phyloP scores from a whole-genome alignment of 2,113 vertebrate species.

The Rhynchopsitta pachyrhyncha region DNA sequence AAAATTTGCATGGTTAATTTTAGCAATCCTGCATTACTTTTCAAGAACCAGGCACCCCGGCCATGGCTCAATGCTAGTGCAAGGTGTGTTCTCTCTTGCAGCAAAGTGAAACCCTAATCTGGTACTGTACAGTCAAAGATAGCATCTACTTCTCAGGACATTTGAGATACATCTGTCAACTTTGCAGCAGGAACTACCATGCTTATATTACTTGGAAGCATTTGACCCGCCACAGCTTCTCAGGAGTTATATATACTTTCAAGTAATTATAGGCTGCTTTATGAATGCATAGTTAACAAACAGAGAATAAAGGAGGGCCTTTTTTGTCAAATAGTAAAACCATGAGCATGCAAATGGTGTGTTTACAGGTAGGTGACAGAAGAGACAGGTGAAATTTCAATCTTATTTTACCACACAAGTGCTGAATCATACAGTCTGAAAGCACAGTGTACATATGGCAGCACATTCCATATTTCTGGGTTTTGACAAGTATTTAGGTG shows the following conservation, averaged over 20 bases:
- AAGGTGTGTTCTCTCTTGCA: background rate
- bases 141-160: background rate
- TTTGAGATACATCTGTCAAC: background rate
- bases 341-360: background rate
- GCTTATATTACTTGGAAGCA: background rate
- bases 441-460: accelerated
- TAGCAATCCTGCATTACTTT: background rate
- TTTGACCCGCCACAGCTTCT: background rate
- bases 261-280: background rate
- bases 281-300: background rate
- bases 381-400: background rate
- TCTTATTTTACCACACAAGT: background rate
- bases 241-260: background rate
- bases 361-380: background rate
- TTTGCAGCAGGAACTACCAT: background rate
- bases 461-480: background rate
- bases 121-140: accelerated
- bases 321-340: background rate
- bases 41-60: background rate
- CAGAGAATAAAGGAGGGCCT: background rate
- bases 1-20: background rate
- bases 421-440: background rate
- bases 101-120: background rate
- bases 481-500: background rate
- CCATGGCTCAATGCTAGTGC: background rate